Conservation (phyloP, 2,113 vertebrate species). For the Nothocercus julius region DNA sequence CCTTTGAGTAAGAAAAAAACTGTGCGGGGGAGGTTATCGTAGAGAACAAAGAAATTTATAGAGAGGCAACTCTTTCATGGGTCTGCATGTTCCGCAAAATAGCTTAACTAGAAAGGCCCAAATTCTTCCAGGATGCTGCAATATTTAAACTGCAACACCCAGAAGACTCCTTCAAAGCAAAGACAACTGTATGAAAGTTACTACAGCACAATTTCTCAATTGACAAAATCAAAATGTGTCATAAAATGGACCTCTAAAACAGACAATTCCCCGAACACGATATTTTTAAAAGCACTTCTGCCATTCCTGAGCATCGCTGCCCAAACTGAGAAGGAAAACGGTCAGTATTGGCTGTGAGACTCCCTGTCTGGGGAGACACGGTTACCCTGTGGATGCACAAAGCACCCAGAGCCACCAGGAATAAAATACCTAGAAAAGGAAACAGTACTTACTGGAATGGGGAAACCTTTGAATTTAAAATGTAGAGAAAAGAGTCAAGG, state of each 20-base stretch:
- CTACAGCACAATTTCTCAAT: background rate
- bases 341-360: background rate
- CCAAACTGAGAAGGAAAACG: background rate
- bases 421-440: background rate
- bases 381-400: background rate
- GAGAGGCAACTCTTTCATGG: background rate
- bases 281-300: background rate
- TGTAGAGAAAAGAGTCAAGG: background rate
- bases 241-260: background rate
- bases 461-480: background rate
- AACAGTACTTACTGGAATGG: background rate
- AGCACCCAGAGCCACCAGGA: background rate
- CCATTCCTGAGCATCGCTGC: background rate
- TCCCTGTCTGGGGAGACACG: background rate
- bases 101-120: background rate
- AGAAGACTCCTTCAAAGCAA: background rate
- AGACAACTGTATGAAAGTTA: background rate
- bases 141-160: background rate
- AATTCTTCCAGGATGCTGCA: background rate
- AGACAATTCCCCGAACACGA: background rate
- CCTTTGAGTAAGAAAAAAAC: slow-evolving; percentile 52
- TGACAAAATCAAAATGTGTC: background rate
- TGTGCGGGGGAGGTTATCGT: background rate
- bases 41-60: slow-evolving; percentile 43
- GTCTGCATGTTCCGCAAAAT: background rate